phyloP scores from a whole-genome alignment of 2,113 vertebrate genomes.

The Cranoglanis bouderius region DNA sequence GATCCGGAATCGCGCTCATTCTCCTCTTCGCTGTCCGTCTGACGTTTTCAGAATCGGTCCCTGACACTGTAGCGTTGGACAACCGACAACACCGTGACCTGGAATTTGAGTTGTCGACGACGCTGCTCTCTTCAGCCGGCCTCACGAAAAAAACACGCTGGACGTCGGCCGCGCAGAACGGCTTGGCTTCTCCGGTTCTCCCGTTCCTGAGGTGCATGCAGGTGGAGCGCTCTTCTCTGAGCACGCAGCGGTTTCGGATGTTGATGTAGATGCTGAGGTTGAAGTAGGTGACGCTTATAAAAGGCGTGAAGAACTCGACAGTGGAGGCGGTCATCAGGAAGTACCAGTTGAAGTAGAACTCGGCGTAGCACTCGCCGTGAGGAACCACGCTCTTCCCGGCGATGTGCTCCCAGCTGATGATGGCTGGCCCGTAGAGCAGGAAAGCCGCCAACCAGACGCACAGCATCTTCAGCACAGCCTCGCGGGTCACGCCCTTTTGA shows the following conservation, averaged over 20 bases:
- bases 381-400: slow-evolving; percentile 70
- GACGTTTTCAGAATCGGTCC: slow-evolving; percentile 22
- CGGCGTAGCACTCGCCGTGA: slow-evolving; percentile 71
- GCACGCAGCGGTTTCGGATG: slow-evolving; percentile 68
- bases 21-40: slow-evolving; percentile 33
- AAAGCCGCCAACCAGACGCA: slow-evolving; percentile 75
- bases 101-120: background rate
- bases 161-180: slow-evolving; percentile 59
- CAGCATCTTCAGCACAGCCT: slow-evolving; percentile 70
- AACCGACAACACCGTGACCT: slow-evolving; percentile 48
- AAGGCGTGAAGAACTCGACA: slow-evolving; percentile 77
- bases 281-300: slow-evolving; percentile 75
- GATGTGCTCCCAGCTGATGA: slow-evolving; percentile 75
- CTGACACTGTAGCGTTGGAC: slow-evolving; percentile 32
- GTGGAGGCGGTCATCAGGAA: slow-evolving; percentile 77
- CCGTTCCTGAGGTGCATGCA: slow-evolving; percentile 52
- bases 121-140: slow-evolving; percentile 40
- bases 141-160: slow-evolving; percentile 68
- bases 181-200: slow-evolving; percentile 61
- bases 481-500: slow-evolving; percentile 72
- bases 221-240: slow-evolving; percentile 58
- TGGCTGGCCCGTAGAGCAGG: slow-evolving; percentile 75
- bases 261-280: slow-evolving; percentile 78
- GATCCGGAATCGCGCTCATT: slow-evolving; percentile 59
- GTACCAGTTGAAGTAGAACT: slow-evolving; percentile 80